Evolutionary conservation across 2,888 invertebrate species (phyloP).

Genomic region (Leptinotarsa tumamoca): DNA sequence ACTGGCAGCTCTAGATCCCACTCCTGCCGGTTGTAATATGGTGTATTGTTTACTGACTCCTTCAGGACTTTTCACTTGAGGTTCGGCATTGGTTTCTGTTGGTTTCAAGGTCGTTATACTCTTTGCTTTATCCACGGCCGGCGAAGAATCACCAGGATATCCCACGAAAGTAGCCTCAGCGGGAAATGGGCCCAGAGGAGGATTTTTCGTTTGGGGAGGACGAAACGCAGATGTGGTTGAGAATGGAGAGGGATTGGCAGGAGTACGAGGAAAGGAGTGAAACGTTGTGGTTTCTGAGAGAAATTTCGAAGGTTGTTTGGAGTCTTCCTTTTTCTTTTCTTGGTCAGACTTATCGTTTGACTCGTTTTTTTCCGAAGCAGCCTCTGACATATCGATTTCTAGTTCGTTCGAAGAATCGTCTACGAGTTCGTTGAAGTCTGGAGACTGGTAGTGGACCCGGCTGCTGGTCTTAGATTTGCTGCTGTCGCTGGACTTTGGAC

Average conservation of each 20-base stretch:
- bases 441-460: slow-evolving; percentile 72
- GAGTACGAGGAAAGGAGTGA: slow-evolving; percentile 57
- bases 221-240: slow-evolving; percentile 85
- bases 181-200: slow-evolving; percentile 71
- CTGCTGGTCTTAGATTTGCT: slow-evolving; percentile 49
- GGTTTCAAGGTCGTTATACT: slow-evolving; percentile 67
- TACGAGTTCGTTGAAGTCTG: slow-evolving; percentile 81
- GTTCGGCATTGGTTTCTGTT: slow-evolving; percentile 51
- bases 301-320: slow-evolving; percentile 43
- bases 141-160: slow-evolving; percentile 68
- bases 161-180: slow-evolving; percentile 83
- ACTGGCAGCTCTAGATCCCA: slow-evolving; percentile 84
- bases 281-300: slow-evolving; percentile 66
- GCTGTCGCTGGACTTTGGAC: slow-evolving; percentile 36
- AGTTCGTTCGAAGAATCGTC: slow-evolving; percentile 84
- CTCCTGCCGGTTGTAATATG: slow-evolving; percentile 85
- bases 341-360: slow-evolving; percentile 70
- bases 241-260: slow-evolving; percentile 66
- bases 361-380: slow-evolving; percentile 75
- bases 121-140: slow-evolving; percentile 66
- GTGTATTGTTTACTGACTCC: slow-evolving; percentile 84
- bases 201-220: slow-evolving; percentile 69
- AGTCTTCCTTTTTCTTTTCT: slow-evolving; percentile 65
- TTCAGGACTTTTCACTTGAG: slow-evolving; percentile 64
- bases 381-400: slow-evolving; percentile 83